Conservation (phyloP, 2,888 invertebrate genomes). For the Caradrina clavipalpis region DNA sequence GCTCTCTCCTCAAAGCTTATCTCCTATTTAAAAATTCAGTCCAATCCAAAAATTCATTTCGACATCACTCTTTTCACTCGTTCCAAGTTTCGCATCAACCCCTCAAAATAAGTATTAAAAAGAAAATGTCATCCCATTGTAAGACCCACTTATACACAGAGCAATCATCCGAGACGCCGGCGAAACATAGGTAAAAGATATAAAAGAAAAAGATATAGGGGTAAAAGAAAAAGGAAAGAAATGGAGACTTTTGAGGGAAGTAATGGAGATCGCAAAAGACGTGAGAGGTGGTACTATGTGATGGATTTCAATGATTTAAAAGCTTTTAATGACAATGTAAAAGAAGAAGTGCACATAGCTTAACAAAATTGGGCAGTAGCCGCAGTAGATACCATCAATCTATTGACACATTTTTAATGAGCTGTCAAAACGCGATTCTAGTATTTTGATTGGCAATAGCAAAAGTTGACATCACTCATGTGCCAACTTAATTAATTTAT, state of each 20-base stretch:
- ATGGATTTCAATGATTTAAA: slow-evolving; percentile 51
- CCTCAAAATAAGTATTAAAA: slow-evolving; percentile 78
- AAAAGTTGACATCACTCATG: too few relatives aligned
- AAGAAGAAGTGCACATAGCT: too few relatives aligned
- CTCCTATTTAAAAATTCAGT: slow-evolving; percentile 41
- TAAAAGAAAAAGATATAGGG: slow-evolving; percentile 73
- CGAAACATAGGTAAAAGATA: slow-evolving; percentile 68
- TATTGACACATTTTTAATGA: too few relatives aligned
- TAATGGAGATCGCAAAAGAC: slow-evolving; percentile 68
- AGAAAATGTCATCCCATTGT: slow-evolving; percentile 77
- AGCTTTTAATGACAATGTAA: slow-evolving; percentile 49
- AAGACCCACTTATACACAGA: slow-evolving; percentile 74
- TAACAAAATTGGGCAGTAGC: neutral
- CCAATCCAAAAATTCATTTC: slow-evolving; percentile 50
- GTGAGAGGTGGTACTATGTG: slow-evolving; percentile 45
- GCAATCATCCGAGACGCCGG: slow-evolving; percentile 82
- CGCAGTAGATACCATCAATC: too few relatives aligned
- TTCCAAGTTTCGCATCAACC: slow-evolving; percentile 44
- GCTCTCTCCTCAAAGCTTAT: neutral
- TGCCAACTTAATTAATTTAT: too few relatives aligned
- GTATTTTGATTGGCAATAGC: too few relatives aligned
- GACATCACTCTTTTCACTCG: slow-evolving; percentile 37
- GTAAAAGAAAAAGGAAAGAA: slow-evolving; percentile 65
- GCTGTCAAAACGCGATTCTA: too few relatives aligned
- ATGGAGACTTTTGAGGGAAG: slow-evolving; percentile 62